Percentiles rank a stretch among this genome's conserved stretches.
Evolutionary conservation across 2,113 vertebrate genomes (phyloP).

Genomic region (Campylorhamphus procurvoides): DNA sequence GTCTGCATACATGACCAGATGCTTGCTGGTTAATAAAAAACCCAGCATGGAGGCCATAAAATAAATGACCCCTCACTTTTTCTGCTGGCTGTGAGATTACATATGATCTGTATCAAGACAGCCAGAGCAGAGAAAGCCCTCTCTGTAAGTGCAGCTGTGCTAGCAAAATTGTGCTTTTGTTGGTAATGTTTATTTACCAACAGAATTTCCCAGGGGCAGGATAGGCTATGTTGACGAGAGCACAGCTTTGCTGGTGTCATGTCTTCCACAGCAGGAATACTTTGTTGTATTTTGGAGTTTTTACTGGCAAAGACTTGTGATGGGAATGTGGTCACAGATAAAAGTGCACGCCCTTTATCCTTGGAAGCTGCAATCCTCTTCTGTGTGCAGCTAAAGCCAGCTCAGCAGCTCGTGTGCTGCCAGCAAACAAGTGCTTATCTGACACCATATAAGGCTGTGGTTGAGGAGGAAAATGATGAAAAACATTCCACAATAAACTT

Average conservation of each 20-base stretch:
- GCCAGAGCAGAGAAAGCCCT: neutral
- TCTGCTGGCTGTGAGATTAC: neutral
- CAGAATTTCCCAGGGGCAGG: neutral
- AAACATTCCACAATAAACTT: slow-evolving; percentile 11
- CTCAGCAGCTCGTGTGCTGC: neutral
- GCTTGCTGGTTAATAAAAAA: neutral
- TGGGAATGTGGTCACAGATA: neutral
- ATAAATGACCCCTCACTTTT: neutral
- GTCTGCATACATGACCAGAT: neutral
- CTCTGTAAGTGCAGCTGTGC: slow-evolving; percentile 11
- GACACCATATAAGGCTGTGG: neutral
- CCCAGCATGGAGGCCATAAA: neutral
- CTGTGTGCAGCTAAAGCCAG: neutral
- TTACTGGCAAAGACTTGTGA: neutral
- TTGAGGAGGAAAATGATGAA: neutral
- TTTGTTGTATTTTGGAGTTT: neutral
- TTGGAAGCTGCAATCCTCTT: neutral
- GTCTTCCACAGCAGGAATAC: neutral
- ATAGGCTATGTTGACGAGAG: neutral
- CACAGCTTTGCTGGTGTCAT: neutral
- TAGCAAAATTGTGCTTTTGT: slow-evolving; percentile 4
- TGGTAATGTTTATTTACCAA: slow-evolving; percentile 18
- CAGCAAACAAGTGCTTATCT: slow-evolving; percentile 47
- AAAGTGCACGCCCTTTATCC: neutral
- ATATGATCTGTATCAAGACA: neutral